Conservation (phyloP, 2,888 invertebrate genomes). For the Dryocosmus kuriphilus region DNA sequence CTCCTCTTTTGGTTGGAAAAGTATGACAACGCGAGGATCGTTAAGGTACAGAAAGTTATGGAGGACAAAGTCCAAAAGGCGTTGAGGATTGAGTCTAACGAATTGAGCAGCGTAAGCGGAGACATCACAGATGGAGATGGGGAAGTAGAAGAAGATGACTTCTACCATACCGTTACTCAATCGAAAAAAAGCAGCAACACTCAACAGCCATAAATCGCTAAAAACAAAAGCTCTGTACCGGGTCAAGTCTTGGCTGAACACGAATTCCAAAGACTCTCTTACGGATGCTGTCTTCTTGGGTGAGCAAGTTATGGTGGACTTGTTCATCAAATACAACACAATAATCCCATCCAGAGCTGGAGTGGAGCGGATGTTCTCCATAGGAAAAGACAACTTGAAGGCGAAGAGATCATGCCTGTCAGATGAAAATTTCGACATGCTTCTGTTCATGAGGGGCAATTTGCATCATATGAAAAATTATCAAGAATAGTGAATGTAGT, state of each 20-base stretch:
- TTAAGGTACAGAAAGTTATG: background rate
- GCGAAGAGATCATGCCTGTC: constrained; percentile 3
- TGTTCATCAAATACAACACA: background rate
- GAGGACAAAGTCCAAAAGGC: background rate
- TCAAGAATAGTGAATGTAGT: background rate
- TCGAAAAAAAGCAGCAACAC: too few relatives aligned
- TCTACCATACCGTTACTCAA: background rate
- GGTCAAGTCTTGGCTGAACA: too few relatives aligned
- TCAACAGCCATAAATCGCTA: background rate
- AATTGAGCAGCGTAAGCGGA: background rate
- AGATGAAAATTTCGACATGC: constrained; percentile 3
- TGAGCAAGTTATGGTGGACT: background rate
- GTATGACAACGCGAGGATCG: background rate
- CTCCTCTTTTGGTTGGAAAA: background rate
- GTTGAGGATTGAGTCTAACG: background rate
- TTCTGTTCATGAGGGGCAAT: background rate
- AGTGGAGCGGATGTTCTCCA: background rate
- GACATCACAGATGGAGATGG: constrained; percentile 2
- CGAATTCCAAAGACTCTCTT: too few relatives aligned
- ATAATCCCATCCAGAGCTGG: background rate
- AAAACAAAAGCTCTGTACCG: too few relatives aligned
- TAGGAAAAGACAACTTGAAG: background rate
- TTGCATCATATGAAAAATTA: background rate
- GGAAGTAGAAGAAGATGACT: background rate
- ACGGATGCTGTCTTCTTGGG: background rate